Base-by-base conservation (phyloP, 2,888 invertebrate species). In the Diadegma fenestrale region DNA sequence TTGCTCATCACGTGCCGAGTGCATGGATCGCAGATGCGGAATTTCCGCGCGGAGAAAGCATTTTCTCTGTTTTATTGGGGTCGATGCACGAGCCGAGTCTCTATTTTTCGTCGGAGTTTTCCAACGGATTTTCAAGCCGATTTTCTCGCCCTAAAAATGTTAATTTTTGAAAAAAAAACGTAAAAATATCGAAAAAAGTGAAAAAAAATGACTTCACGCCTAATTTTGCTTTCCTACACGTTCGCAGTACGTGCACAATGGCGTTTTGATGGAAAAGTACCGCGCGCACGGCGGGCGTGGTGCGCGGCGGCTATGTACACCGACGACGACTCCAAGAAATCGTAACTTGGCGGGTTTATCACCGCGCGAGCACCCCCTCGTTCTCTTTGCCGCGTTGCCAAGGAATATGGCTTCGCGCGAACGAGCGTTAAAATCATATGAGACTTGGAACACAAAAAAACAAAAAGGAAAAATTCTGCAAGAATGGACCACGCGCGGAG, bases 271-370 rank as follows among this genome's bases (percentile, higher is more conserved):
- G 85, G 75, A 79, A 85, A 85, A 82, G 69, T 86, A 86, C 83
- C 33, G 33, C 30, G 30, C 33, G 33, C 5, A n/a, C n/a, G 84
- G 84, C 73, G 66, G 14, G 78, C 79, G 75, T 80, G 77, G 71
- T 79, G 37, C 37, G 37, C 37, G 5, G 37, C 37, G 72, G 80
- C 72, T 72, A 64, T 78, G 54, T 75, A 76, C 77, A 78, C 80
- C 78, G 82, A 87, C 88, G 82, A 87, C 88, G 88, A 91, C 92
- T 93, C 93, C 91, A 88, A 94, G 93, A 93, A 93, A 94, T 93
- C 94, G 93, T 94, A 94, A 93, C 93, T 92, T 93, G 90, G 90
- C 92, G 92, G 92, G 93, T 94, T 94, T 94, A 94, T 94, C 92
- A 90, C 92, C 91, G 88, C 7, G 37, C 7, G 37, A 88, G 85